Base-by-base conservation (phyloP, 2,113 vertebrate genomes). In the Amphiprion percula region DNA sequence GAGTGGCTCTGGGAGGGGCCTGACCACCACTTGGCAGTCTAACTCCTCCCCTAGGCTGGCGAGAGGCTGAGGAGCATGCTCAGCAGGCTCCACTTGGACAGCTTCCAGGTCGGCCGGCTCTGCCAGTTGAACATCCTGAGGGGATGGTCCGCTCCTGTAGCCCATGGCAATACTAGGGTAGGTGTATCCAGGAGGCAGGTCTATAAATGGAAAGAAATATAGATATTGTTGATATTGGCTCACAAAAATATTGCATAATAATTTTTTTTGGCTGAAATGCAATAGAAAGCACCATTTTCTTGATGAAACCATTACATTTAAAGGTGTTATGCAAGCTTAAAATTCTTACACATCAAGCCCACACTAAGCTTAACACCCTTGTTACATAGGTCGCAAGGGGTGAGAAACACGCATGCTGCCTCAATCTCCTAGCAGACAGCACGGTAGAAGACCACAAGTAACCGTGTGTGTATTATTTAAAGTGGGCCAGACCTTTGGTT, bases 91-190 rank as follows among this genome's bases (percentile, higher is more conserved):
- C 0, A 28, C 89, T 3, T 96, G 97, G 92, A 98, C 95, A 68
- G 96, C 93, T 93, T 97, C 92, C 58, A 97, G 92, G 83, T 96
- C 95, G 0, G 93, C 95, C n/a, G 96, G 96, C 87, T 97, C 96
- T 24, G 96, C 94, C 21, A 97, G 93, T 79, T 83, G 96, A 30
- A 93, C 85, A 9, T 94, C 93, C 59, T 94, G 92, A 63, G 95
- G 88, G 63, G 95, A 91, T 5, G 95, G 92, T 53, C 94, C 93
- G 3, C 93, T 91, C 30, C 95, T 93, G 92, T 96, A 98, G 83
- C 94, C 94, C 89, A 96, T 88, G 81, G 90, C 23, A 21, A 96
- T 88, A 0, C 91, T 74, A 1, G 96, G 95, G 84, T 96, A 97
- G 63, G 91, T 87, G 78, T 96, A 97, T 68, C 96, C 95, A 21